Percentiles rank a stretch among this genome's conserved stretches.
Evolutionary conservation across 2,797 vertebrate genomes (phyloP).

Genomic region (Cuculus canorus): DNA sequence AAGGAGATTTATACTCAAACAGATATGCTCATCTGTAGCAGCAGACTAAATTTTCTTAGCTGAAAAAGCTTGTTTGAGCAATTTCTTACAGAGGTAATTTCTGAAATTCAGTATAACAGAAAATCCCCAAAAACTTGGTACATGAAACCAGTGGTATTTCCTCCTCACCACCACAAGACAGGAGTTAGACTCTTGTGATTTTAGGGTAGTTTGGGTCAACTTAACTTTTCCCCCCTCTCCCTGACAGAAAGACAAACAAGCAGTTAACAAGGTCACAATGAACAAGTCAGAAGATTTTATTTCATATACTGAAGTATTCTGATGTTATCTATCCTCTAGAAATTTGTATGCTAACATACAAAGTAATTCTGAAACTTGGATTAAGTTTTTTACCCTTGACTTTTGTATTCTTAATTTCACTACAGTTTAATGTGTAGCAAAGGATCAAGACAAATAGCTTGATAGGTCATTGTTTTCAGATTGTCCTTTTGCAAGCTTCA

Average conservation of each 20-base stretch:
- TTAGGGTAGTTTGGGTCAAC: background rate
- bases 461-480: background rate
- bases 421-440: background rate
- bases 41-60: background rate
- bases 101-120: background rate
- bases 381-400: background rate
- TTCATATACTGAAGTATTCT: background rate
- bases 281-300: background rate
- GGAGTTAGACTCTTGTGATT: background rate
- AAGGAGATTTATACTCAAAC: background rate
- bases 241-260: background rate
- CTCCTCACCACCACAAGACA: background rate
- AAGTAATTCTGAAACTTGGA: constrained; percentile 12
- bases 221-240: background rate
- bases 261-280: background rate
- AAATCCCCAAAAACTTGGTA: background rate
- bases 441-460: background rate
- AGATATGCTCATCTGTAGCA: background rate
- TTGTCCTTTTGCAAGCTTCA: background rate
- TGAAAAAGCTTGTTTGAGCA: background rate
- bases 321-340: background rate
- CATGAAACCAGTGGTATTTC: background rate
- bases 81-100: background rate
- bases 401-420: background rate
- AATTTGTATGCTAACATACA: background rate